Conservation (phyloP, 1,140 invertebrate species). For the Zaprionus capensis region DNA sequence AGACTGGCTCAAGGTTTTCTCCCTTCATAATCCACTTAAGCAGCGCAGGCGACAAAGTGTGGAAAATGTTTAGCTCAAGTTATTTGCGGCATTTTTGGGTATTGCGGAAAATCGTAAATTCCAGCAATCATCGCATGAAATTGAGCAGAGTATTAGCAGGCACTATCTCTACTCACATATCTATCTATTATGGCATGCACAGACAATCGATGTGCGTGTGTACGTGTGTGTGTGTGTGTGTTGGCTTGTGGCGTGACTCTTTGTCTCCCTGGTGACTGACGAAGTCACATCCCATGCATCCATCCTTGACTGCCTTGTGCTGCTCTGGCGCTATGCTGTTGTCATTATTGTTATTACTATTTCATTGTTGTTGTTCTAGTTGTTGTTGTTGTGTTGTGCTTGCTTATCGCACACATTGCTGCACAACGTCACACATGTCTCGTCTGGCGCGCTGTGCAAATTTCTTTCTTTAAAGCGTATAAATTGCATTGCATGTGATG, state of each 20-base stretch:
- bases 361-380: constrained; percentile 40
- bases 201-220: not conserved
- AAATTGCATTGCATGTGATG: constrained; percentile 57
- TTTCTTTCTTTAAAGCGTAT: constrained; percentile 54
- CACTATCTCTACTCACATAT: constrained; percentile 10
- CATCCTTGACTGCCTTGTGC: constrained; percentile 6
- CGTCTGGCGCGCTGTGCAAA: constrained; percentile 47
- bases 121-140: constrained; percentile 29
- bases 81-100: not conserved
- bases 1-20: not conserved
- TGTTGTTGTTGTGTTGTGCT: constrained; percentile 46
- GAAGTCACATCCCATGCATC: constrained; percentile 47
- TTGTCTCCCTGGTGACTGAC: constrained; percentile 25
- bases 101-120: not conserved
- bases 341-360: constrained; percentile 69
- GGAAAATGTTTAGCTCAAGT: constrained; percentile 7
- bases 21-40: not conserved
- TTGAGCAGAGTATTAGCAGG: constrained; percentile 21
- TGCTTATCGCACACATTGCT: constrained; percentile 58
- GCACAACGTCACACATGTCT: constrained; percentile 51
- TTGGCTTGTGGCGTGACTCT: constrained; percentile 47
- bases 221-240: not conserved
- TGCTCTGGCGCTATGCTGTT: constrained; percentile 44
- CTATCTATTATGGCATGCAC: constrained; percentile 8
- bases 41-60: not conserved